A percentile compares a stretch with the other conserved stretches of the same genome.
Evolutionary conservation across 2,113 vertebrate species (phyloP).

Genomic region (Nesospiza acunhae): DNA sequence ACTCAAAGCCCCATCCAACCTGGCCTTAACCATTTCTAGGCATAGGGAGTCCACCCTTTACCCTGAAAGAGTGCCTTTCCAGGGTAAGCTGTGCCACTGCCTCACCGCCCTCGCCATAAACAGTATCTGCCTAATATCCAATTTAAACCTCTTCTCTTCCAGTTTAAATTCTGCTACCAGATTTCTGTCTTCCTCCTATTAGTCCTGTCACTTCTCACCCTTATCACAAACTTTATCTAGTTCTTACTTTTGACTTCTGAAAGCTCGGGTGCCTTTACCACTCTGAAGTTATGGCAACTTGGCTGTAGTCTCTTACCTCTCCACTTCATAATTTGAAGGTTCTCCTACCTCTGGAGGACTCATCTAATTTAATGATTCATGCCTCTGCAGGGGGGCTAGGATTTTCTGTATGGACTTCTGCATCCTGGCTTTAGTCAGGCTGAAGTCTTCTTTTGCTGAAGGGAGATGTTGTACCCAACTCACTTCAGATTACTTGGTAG

Average conservation of each 20-base stretch:
- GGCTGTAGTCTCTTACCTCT: background rate
- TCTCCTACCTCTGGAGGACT: background rate
- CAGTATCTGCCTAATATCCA: background rate
- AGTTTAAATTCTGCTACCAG: background rate
- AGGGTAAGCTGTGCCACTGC: background rate
- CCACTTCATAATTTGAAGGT: background rate
- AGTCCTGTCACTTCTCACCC: background rate
- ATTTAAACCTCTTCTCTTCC: background rate
- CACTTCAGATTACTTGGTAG: background rate
- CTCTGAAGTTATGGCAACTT: background rate
- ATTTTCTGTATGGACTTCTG: background rate
- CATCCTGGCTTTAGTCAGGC: background rate
- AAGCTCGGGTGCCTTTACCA: background rate
- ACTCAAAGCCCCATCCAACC: background rate
- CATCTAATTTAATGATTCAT: background rate
- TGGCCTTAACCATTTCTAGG: background rate
- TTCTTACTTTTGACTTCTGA: background rate
- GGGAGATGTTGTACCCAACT: background rate
- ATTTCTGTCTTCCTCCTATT: background rate
- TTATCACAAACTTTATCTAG: background rate
- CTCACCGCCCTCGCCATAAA: background rate
- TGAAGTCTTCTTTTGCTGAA: background rate
- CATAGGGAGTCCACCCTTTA: background rate
- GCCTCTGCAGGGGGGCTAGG: background rate
- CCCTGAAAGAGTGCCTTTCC: background rate